Percentiles rank a stretch among this genome's conserved stretches.
Evolutionary conservation across 2,888 invertebrate genomes (phyloP).

Genomic region (Coelopa pilipes): DNA sequence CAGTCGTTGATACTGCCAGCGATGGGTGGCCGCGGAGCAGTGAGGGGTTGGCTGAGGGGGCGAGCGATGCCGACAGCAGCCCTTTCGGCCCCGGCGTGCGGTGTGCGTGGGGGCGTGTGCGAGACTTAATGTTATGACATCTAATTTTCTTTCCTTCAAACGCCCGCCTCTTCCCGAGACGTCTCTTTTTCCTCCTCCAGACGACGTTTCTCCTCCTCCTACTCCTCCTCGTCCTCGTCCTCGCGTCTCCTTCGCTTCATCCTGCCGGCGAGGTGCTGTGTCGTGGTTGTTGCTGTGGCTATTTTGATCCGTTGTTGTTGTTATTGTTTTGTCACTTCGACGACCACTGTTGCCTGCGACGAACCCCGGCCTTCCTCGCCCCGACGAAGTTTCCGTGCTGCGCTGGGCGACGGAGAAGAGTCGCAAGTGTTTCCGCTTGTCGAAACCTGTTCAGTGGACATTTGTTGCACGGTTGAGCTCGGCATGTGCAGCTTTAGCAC

Average conservation of each 20-base stretch:
- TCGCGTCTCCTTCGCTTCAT: neutral
- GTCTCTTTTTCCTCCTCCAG: neutral
- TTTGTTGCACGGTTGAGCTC: neutral
- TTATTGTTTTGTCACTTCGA: neutral
- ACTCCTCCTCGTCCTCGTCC: neutral
- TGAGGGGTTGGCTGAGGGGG: too few relatives aligned
- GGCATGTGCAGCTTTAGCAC: neutral
- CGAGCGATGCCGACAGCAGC: too few relatives aligned
- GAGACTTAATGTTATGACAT: conserved; percentile 18
- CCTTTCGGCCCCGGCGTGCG: neutral
- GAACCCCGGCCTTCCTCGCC: too few relatives aligned
- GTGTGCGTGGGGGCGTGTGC: neutral
- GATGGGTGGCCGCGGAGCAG: too few relatives aligned
- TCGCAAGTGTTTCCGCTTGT: conserved; percentile 21
- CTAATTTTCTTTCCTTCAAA: conserved; percentile 25
- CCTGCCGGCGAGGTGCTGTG: conserved; percentile 2
- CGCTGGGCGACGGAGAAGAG: neutral
- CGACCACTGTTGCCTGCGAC: too few relatives aligned
- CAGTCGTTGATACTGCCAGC: neutral
- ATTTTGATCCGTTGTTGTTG: conserved; percentile 13
- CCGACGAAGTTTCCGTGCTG: too few relatives aligned
- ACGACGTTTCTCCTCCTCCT: neutral
- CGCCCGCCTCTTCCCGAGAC: too few relatives aligned
- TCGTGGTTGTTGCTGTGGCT: neutral
- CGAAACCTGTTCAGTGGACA: conserved; percentile 19